A percentile compares a stretch with the other conserved stretches of the same genome.
Evolutionary conservation across 53 echinoderm and acorn worm species (phyloP).

Genomic region (Holothuria leucospilota): DNA sequence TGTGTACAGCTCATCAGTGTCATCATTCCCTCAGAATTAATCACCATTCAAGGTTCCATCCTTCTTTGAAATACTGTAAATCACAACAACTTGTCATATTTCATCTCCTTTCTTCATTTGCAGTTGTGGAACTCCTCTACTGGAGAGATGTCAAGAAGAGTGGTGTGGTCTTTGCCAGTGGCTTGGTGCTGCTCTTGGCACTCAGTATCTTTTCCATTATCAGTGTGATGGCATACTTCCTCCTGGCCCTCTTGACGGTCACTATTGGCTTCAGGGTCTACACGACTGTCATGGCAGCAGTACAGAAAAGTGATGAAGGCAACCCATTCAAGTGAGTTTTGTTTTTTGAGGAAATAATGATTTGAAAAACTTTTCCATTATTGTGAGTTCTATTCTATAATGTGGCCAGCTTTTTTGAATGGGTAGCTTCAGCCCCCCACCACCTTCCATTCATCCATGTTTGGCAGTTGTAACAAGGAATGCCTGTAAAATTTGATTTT

Average conservation of each 20-base stretch:
- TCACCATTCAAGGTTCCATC: no score
- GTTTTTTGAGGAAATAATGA: not conserved
- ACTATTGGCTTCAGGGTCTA: constrained; percentile 99
- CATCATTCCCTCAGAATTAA: no score
- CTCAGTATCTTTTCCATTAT: constrained; percentile 95
- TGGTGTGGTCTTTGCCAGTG: constrained; percentile 84
- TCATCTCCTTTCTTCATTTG: not conserved
- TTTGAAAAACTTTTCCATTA: not conserved
- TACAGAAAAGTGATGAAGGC: constrained; percentile 98
- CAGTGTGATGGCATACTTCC: constrained; percentile 96
- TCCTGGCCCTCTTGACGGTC: constrained; percentile 92
- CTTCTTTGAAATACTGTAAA: no score
- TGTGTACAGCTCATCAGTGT: no score
- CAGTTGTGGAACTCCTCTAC: constrained; percentile 96
- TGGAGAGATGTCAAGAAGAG: constrained; percentile 97
- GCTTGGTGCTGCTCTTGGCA: constrained; percentile 85
- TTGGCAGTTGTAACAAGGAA: no score
- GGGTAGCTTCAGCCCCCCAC: no score
- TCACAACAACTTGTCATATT: no score
- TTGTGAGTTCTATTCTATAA: not conserved
- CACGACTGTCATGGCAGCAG: constrained; percentile 97
- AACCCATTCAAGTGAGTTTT: constrained; percentile 97
- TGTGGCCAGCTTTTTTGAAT: not conserved
- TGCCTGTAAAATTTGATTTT: no score
- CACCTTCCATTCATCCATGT: no score